phyloP scores from a whole-genome alignment of 2,888 invertebrate genomes.

The Andricus curvator region DNA sequence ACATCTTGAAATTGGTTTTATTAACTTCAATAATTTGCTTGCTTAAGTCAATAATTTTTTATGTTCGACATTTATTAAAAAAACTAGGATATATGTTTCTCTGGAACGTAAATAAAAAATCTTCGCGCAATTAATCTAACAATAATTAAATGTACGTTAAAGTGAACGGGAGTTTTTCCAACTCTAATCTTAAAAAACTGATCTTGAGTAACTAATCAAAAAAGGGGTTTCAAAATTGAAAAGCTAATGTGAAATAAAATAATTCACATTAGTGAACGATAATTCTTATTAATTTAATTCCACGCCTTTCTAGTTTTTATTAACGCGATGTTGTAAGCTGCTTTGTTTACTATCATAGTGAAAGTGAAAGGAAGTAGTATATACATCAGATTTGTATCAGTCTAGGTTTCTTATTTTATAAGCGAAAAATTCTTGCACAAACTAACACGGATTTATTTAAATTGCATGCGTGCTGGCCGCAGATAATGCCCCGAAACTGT shows the following conservation, averaged over 20 bases:
- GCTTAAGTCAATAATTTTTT: too few species aligned
- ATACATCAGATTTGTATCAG: not conserved
- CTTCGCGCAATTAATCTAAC: too few species aligned
- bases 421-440: not conserved
- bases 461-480: not conserved
- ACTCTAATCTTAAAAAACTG: not conserved
- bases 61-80: too few species aligned
- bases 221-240: not conserved
- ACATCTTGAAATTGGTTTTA: too few species aligned
- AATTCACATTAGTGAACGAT: constrained; percentile 17
- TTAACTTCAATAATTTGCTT: too few species aligned
- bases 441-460: constrained; percentile 3
- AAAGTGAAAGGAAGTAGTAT: constrained; percentile 30
- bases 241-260: not conserved
- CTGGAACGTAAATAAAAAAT: too few species aligned
- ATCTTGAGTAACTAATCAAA: not conserved
- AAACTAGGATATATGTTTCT: too few species aligned
- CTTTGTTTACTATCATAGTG: constrained; percentile 5
- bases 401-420: not conserved
- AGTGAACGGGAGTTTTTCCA: too few species aligned
- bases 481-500: not conserved
- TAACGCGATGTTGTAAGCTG: constrained; percentile 16
- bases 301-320: constrained; percentile 22
- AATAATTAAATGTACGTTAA: too few species aligned
- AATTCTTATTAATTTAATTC: not conserved